Conservation (phyloP, 2,888 invertebrate genomes). For the Macrophya alboannulata region DNA sequence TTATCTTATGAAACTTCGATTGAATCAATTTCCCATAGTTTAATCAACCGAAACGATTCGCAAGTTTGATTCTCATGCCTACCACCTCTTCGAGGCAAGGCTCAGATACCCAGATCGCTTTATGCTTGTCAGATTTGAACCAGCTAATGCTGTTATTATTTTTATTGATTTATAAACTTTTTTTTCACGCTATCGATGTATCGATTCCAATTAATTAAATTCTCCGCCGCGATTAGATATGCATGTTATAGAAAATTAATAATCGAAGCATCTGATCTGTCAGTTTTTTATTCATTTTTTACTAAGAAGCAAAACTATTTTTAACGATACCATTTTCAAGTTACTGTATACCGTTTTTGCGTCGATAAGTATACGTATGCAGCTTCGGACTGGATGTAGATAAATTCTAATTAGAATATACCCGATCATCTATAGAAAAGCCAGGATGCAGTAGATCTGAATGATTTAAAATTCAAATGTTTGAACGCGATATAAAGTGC, state of each 20-base stretch:
- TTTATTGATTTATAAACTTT: background rate
- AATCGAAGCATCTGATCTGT: background rate
- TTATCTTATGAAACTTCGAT: constrained; percentile 33
- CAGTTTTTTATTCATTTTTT: too few species aligned
- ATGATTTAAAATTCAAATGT: constrained; percentile 28
- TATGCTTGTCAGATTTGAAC: constrained; percentile 7
- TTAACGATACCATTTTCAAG: too few species aligned
- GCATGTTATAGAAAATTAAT: background rate
- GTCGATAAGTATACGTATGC: background rate
- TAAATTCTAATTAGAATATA: background rate
- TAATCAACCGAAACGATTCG: constrained; percentile 32
- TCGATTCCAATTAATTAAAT: background rate
- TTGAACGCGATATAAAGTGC: constrained; percentile 10
- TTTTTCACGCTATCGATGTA: background rate
- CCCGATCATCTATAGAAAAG: background rate
- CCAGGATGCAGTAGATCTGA: background rate
- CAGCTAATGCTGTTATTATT: background rate
- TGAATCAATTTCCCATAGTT: constrained; percentile 42
- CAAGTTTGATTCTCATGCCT: constrained; percentile 23
- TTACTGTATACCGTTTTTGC: background rate
- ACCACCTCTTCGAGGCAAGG: background rate
- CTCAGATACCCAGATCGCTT: background rate
- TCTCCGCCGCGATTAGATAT: background rate
- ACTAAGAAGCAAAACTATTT: background rate
- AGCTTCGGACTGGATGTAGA: background rate